Evolutionary conservation across 2,113 vertebrate genomes (phyloP).

Genomic region (Corynorhinus townsendii): DNA sequence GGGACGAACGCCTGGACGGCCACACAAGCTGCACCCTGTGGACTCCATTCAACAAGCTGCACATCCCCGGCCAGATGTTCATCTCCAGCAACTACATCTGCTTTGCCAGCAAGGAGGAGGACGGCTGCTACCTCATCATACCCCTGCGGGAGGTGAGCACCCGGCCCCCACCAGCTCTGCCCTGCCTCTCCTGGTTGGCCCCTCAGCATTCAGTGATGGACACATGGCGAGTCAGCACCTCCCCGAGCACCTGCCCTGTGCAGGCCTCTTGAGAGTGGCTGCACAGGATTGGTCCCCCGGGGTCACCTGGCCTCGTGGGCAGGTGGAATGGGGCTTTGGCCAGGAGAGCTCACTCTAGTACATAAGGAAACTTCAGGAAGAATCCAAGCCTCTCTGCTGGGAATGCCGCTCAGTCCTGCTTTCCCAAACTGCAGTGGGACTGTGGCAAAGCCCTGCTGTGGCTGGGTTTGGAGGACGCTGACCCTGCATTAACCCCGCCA

Average conservation of each 20-base stretch:
- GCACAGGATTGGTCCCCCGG: neutral
- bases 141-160: constrained; percentile 92
- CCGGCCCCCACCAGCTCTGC: neutral
- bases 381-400: neutral
- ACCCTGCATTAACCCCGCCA: no score
- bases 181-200: neutral
- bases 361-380: neutral
- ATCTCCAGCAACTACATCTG: constrained; percentile 99
- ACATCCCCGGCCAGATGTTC: constrained; percentile 95
- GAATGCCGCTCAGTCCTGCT: neutral
- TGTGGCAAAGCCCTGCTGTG: neutral
- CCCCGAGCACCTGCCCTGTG: no score
- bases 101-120: constrained; percentile 94
- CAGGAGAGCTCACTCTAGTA: neutral
- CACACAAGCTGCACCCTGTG: constrained; percentile 97
- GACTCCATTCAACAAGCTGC: constrained; percentile 96
- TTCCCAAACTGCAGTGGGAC: neutral
- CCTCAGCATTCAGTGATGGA: neutral
- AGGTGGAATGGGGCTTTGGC: neutral
- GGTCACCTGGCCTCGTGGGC: neutral
- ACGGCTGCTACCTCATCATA: constrained; percentile 95
- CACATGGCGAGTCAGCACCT: neutral
- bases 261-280: neutral
- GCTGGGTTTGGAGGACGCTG: neutral
- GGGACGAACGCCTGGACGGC: constrained; percentile 94